A percentile compares a stretch with the other conserved stretches of the same genome.
Evolutionary conservation across 2,113 vertebrate species (phyloP).

Genomic region (Semnornis frantzii): DNA sequence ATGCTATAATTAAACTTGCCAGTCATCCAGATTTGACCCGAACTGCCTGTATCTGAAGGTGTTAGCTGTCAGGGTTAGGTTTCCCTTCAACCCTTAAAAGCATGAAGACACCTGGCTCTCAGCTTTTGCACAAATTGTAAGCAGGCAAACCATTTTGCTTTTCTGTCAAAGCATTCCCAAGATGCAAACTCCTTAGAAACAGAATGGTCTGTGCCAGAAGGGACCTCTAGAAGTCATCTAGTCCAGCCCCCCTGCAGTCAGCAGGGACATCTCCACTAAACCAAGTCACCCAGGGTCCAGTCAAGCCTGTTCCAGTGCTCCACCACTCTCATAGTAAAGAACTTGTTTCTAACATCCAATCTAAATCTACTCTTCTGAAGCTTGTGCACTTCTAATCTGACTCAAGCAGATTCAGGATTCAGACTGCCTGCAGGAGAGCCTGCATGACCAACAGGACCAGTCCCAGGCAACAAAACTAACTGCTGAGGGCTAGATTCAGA

Average conservation of each 20-base stretch:
- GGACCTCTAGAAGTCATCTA: too few species aligned
- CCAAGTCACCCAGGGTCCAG: too few species aligned
- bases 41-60: constrained; percentile 32
- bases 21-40: constrained; percentile 56
- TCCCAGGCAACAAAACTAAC: background rate
- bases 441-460: background rate
- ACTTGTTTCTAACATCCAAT: too few species aligned
- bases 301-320: too few species aligned
- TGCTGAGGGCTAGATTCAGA: background rate
- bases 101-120: background rate
- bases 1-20: constrained; percentile 59
- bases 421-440: background rate
- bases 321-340: too few species aligned
- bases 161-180: background rate
- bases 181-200: background rate
- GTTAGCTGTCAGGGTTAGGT: constrained; percentile 18
- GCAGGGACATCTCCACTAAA: too few species aligned
- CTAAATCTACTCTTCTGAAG: too few species aligned
- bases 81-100: background rate
- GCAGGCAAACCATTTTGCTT: background rate
- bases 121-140: background rate
- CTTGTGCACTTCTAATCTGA: background rate
- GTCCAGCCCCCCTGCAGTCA: too few species aligned
- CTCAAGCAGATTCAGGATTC: background rate
- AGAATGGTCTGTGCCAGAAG: too few species aligned